Evolutionary conservation across 2,888 invertebrate species (phyloP).

Genomic region (Eilema depressum): DNA sequence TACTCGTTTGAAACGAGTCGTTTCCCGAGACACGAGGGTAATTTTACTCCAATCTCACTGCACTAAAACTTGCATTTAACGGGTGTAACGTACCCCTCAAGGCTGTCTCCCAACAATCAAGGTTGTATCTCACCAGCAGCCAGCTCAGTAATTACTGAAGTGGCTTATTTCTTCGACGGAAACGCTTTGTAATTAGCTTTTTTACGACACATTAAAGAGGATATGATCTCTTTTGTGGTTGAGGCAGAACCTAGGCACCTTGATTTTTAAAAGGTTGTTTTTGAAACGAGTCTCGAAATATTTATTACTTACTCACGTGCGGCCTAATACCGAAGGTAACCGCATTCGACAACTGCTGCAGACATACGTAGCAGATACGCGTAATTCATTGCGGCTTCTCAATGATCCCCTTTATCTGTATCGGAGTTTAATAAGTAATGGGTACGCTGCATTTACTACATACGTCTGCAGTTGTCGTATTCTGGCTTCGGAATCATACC

Average conservation of each 20-base stretch:
- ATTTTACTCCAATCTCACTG: neutral
- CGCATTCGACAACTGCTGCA: too few relatives aligned
- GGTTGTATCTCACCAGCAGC: conserved; percentile 31
- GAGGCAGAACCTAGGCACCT: conserved; percentile 15
- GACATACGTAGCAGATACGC: too few relatives aligned
- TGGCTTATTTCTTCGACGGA: conserved; percentile 45
- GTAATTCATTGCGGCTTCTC: too few relatives aligned
- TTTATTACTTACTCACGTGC: too few relatives aligned
- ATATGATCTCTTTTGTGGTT: conserved; percentile 46
- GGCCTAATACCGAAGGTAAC: too few relatives aligned
- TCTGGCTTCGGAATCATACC: too few relatives aligned
- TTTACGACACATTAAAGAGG: conserved; percentile 38
- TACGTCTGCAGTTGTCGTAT: too few relatives aligned
- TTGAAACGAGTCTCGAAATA: neutral
- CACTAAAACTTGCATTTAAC: conserved; percentile 20
- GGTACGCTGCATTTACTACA: too few relatives aligned
- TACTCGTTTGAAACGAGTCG: too few relatives aligned
- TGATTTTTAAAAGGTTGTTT: neutral
- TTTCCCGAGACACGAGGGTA: neutral
- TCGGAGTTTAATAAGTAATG: too few relatives aligned
- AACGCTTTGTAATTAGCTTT: conserved; percentile 46
- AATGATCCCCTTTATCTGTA: too few relatives aligned
- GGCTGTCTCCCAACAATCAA: conserved; percentile 37
- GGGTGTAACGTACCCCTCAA: conserved; percentile 36
- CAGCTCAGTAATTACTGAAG: conserved; percentile 48